These are phyloP conservation scores for Seira sanloemensis DNA, from an alignment of 2,888 invertebrate genomes.

Conservation along the genomic window DNA sequence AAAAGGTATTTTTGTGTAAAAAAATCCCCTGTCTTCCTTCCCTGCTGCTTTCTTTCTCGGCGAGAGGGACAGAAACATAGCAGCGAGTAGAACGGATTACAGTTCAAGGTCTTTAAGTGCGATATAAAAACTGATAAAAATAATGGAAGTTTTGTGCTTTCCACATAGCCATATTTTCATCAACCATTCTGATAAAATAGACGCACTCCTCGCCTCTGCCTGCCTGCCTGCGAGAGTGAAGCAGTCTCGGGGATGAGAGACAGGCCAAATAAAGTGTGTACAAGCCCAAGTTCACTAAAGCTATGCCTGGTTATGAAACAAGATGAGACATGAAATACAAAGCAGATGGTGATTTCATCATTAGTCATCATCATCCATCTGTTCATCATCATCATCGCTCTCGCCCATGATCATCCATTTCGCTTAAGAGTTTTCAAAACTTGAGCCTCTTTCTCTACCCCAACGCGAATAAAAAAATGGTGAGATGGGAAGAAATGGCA, in stretches of 20 bases:
- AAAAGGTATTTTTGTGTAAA: background rate
- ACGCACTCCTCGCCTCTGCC: too few species aligned
- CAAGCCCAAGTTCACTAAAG: slow-evolving; percentile 4
- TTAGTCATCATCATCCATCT: slow-evolving; percentile 47
- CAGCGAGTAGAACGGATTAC: slow-evolving; percentile 32
- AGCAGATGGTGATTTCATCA: slow-evolving; percentile 51
- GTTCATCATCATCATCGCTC: slow-evolving; percentile 42
- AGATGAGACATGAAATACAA: background rate
- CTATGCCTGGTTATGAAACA: background rate
- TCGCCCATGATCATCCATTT: background rate
- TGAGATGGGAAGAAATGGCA: background rate
- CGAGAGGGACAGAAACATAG: background rate
- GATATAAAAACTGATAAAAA: background rate
- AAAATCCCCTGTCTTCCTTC: background rate
- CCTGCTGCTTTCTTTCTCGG: slow-evolving; percentile 13
- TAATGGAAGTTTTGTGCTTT: background rate
- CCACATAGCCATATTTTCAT: too few species aligned
- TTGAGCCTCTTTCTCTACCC: too few species aligned
- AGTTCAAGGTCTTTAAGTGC: slow-evolving; percentile 45
- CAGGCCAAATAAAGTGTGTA: too few species aligned
- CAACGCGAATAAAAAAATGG: too few species aligned
- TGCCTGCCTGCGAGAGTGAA: too few species aligned
- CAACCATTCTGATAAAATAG: too few species aligned
- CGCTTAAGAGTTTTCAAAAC: background rate
- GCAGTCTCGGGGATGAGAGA: too few species aligned